phyloP scores from a whole-genome alignment of 2,888 invertebrate genomes.

The Euzophera pinguis region DNA sequence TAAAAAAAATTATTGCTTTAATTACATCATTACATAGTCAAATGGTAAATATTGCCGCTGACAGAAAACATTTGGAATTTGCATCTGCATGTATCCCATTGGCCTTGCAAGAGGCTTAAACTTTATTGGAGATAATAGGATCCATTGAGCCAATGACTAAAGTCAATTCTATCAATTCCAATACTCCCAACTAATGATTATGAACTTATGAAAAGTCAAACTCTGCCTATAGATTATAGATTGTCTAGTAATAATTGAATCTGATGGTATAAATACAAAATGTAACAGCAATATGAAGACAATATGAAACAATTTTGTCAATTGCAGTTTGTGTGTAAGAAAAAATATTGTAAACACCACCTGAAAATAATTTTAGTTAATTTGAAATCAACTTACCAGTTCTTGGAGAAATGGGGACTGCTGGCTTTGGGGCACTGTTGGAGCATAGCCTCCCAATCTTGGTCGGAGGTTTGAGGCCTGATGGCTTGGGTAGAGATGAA shows the following conservation, averaged over 20 bases:
- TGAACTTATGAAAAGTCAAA: constrained; percentile 18
- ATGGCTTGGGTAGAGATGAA: constrained; percentile 74
- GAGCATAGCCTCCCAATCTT: constrained; percentile 85
- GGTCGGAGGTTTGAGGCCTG: constrained; percentile 82
- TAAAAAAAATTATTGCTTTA: too few species aligned
- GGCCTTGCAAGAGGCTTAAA: constrained; percentile 32
- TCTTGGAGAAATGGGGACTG: constrained; percentile 81
- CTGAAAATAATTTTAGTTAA: neutral
- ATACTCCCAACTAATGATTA: constrained; percentile 15
- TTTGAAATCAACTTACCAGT: constrained; percentile 55
- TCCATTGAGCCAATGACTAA: constrained; percentile 27
- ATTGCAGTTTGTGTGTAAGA: constrained; percentile 58
- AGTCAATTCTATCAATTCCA: constrained; percentile 36
- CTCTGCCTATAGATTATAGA: constrained; percentile 23
- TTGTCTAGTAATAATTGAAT: constrained; percentile 21
- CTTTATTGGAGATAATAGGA: constrained; percentile 37
- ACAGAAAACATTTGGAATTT: too few species aligned
- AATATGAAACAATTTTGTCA: constrained; percentile 33
- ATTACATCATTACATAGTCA: too few species aligned
- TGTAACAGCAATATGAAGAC: constrained; percentile 9
- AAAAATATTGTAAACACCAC: neutral
- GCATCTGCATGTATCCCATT: constrained; percentile 18
- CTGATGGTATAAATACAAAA: neutral
- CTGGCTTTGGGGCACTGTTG: constrained; percentile 82
- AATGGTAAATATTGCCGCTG: too few species aligned